Evolutionary conservation across 2,888 invertebrate species (phyloP), one percentile per base, ranked within the genome.

Genomic region (Deilephila elpenor): DNA sequence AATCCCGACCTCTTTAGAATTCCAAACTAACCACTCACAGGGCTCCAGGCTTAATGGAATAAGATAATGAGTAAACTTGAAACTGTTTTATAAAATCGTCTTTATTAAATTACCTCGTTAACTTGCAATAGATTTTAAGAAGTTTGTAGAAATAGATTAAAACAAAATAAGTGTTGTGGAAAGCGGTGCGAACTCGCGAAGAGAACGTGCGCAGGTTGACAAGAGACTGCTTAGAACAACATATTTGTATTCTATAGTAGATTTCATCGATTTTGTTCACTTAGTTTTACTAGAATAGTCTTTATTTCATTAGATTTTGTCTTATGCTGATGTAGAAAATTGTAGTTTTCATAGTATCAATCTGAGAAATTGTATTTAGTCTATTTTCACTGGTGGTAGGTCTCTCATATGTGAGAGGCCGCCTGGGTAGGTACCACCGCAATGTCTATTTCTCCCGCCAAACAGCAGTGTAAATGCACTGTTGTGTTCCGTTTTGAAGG

Each of bases 131-230:
- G 20, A 67, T 44, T 44, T 51, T 51, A 17, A 14, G 67, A 14
- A 25, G 44, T 67, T 64, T 64, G 37, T 1, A 17, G 56, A 56
- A 56, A 17, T 67, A 51, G 25, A 67, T 67, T 67, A 67, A 67
- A 67, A 51, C 67, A 67, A 67, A 29, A 67, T 25, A 51, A 25
- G 25, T 67, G n/a, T 44, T 5, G 44, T 25, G 56, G 56, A 56
- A 37, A 37, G 11, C 32, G 34, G 37, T 11, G 61, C 20, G 8
- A 20, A 64, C 19, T 56, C n/a, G 34, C 34, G 62, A 62, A n/a
- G 5, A 6, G 5, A 5, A 64, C 64, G 37, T 64, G 67, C 51
- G 0, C 6, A 14, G 20, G 25, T 44, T 67, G 14, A 67, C 25
- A 51, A 67, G 17, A 17, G 25, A 25, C 14, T 60, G 60, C 60